A percentile compares a stretch with the other conserved stretches of the same genome.
These are phyloP conservation scores for Crotalus horridus DNA, from an alignment of 2,113 vertebrate genomes.

Conservation along the genomic window DNA sequence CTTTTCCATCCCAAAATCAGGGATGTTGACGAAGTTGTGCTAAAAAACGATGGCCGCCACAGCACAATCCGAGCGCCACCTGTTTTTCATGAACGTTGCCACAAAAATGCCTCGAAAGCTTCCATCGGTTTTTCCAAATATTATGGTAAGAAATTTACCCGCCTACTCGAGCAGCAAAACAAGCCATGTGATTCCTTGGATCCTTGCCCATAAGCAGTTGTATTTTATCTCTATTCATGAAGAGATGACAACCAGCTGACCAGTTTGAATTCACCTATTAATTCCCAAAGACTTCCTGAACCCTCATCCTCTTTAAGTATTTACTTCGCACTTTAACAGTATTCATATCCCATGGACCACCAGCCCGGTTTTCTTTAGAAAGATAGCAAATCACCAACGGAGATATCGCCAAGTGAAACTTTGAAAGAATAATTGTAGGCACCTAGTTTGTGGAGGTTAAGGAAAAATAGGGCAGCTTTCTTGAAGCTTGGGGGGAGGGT, in stretches of 20 bases:
- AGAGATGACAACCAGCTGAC: background rate
- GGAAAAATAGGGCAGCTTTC: background rate
- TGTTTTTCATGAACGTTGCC: background rate
- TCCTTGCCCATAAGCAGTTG: background rate
- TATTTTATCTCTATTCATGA: constrained; percentile 11
- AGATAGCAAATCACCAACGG: background rate
- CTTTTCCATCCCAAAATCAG: background rate
- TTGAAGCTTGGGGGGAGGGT: background rate
- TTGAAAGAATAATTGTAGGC: background rate
- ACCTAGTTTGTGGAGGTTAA: background rate
- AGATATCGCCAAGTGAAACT: background rate
- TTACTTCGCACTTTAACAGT: background rate
- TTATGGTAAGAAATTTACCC: background rate
- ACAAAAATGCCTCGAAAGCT: background rate
- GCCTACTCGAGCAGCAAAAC: background rate
- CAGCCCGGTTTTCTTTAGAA: background rate
- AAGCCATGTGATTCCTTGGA: background rate
- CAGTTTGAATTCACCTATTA: background rate
- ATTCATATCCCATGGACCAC: background rate
- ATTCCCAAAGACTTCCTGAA: constrained; percentile 16
- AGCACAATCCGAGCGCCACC: background rate
- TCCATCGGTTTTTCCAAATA: accelerated
- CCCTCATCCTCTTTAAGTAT: background rate
- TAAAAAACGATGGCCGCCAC: background rate
- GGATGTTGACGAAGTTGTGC: background rate